These are phyloP conservation scores for Temnothorax longispinosus DNA, from an alignment of 1,140 invertebrate genomes.

Conservation along the genomic window DNA sequence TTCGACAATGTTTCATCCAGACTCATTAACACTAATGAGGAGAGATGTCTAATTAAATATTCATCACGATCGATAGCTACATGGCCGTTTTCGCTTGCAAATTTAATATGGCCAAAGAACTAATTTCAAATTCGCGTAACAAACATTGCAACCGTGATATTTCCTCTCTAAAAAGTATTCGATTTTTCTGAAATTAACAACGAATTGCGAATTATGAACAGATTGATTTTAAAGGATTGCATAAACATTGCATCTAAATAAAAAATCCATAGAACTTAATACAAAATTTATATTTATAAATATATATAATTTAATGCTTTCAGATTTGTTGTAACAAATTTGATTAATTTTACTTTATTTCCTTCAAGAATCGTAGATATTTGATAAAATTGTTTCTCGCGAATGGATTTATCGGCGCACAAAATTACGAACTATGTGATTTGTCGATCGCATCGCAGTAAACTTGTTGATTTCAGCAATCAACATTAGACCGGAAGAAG, in stretches of 20 bases:
- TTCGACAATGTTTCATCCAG: neutral
- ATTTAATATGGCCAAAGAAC: neutral
- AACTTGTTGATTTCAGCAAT: slow-evolving; percentile 89
- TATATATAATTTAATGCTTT: neutral
- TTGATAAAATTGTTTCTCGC: neutral
- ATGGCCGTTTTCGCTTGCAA: neutral
- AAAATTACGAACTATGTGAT: neutral
- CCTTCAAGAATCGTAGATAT: neutral
- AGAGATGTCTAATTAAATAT: slow-evolving; percentile 31
- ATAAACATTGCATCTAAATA: neutral
- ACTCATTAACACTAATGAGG: slow-evolving; percentile 25
- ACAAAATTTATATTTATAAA: neutral
- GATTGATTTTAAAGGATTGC: neutral
- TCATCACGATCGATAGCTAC: slow-evolving; percentile 17
- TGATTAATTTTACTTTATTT: neutral
- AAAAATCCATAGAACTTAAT: neutral
- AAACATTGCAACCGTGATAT: neutral
- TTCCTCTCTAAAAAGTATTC: neutral
- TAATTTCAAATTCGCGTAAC: neutral
- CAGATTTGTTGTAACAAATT: neutral
- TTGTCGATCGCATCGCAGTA: neutral
- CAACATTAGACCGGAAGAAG: slow-evolving; percentile 97
- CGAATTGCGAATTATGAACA: neutral
- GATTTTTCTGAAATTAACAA: neutral
- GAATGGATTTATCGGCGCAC: neutral